Base-by-base conservation (phyloP, 2,113 vertebrate species). In the Gobio gobio region DNA sequence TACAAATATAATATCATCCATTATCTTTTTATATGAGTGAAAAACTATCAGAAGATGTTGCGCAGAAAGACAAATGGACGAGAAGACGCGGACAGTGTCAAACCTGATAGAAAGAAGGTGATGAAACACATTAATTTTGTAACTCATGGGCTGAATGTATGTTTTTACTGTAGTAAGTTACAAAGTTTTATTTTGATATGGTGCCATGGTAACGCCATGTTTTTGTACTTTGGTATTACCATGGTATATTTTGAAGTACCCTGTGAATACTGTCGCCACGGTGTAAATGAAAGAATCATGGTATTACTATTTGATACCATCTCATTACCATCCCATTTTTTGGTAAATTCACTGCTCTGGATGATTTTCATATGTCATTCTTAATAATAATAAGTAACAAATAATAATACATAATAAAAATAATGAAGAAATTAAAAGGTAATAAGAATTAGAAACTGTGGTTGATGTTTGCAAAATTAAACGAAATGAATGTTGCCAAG, bases 1-100 rank as follows among this genome's bases (percentile, higher is more conserved):
- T 72, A 40, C 64, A n/a, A 18, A 33, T 66, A 1, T 66, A 33
- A 33, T 36, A 54, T n/a, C 2, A 33, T 66, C 40, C 18, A 8
- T 54, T 64, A 51, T n/a, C 6, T 3, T 40, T 29, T 51, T 3
- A 6, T 20, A 6, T 49, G 9, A 14, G 5, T 61, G 36, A 56
- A 58, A 33, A 49, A 13, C 3, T 33, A 9, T 20, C 22, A 14
- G 51, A 29, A 54, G 0, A 91, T 91, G 90, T 80, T 94, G 91
- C 94, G 94, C 3, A 90, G 89, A 88, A 92, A 90, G 90, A 84
- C 90, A 22, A 92, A 89, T 70, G 86, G 80, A n/a, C 91, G 88
- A 63, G 59, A 92, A 43, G n/a, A 89, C 24, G 88, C 10, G 26
- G 90, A 89, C n/a, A 51, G 61, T n/a, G 82, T 6, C 22, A 86